Base-by-base conservation (phyloP, 2,797 vertebrate species). In the Enteromius trimaculatus region DNA sequence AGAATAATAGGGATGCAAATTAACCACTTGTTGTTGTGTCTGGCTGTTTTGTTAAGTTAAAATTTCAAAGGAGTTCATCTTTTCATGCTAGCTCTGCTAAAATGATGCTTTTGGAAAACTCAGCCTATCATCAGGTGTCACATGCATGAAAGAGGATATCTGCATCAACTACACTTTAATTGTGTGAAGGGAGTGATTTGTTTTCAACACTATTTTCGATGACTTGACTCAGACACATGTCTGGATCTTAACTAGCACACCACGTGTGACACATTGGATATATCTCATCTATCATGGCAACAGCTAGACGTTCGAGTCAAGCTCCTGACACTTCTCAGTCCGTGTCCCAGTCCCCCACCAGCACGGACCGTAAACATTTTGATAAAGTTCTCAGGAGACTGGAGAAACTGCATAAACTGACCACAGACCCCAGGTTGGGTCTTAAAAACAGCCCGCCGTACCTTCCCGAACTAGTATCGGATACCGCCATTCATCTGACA, bases 361-460 rank as follows among this genome's bases (percentile, higher is more conserved):
- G 75, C 9, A 66, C 74, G 0, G 94, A 95, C 68, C 77, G 69
- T 14, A 91, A 89, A 34, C 84, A 91, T 37, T 74, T 95, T 83
- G 92, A 95, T 16, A 96, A 93, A 85, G 86, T 90, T 55, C 82
- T 94, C 13, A 94, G 89, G 82, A 91, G 85, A 80, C 87, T 97
- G 86, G 88, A 92, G 1, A 94, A 93, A 79, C 92, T 97, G 77
- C 79, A 92, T 0, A 84, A 86, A 55, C 89, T 94, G 75, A 93
- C 93, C 86, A 85, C 86, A 1, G 91, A 95, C 85, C 94, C 93
- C 1, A 90, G 91, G n/a, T 75, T 96, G 49, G 88, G 87, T 37
- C 90, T 98, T 19, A 90, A 88, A 88, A 93, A 93, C 86, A 96
- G 95, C 53, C 95, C 96, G 0, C 97, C 97, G 0, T 96, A 95